Evolutionary conservation across 2,888 invertebrate species (phyloP), one percentile per base, ranked within the genome.

Genomic region (Heliconius hortense): DNA sequence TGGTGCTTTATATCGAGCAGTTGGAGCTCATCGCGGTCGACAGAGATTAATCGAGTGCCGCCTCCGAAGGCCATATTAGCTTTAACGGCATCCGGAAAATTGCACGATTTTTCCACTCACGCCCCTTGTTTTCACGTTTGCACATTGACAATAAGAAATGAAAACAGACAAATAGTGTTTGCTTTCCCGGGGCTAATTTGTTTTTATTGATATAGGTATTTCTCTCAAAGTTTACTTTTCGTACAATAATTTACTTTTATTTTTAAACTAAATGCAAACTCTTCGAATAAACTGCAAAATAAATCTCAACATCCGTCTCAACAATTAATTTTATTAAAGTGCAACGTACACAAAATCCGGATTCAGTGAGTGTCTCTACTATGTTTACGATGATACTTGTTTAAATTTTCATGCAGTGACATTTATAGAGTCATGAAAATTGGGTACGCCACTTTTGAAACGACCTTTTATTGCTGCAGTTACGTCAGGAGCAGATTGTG

Each of bases 11-110:
- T 88, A 89, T 87, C 86, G 86, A 87, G 86, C 85, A 88, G 86
- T 86, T 83, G 83, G 84, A 87, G 84, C 89, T 87, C 89, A 89
- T 89, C 90, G 88, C 87, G 86, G 89, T 87, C 85, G 92, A 91
- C 90, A 91, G 88, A 90, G 91, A 92, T 92, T 92, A 92, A 93
- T 92, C 89, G 91, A 86, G 83, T 82, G 85, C 85, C 85, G 87
- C 86, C 86, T 87, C 85, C 84, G 88, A 89, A 89, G 86, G 87
- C 88, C 89, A 88, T 91, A 91, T 92, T 92, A 91, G 89, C 89
- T 91, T 88, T 90, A 91, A 89, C 89, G 90, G 91, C 87, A 90
- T 92, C 90, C 89, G 89, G 90, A 92, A 93, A 91, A 92, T 90
- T 89, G 89, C 88, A 84, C 87, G 88, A 91, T 90, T 92, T 93